A percentile compares a stretch with the other conserved stretches of the same genome.
These are phyloP conservation scores for Lycaena phlaeas DNA, from an alignment of 2,888 invertebrate species.

Conservation along the genomic window DNA sequence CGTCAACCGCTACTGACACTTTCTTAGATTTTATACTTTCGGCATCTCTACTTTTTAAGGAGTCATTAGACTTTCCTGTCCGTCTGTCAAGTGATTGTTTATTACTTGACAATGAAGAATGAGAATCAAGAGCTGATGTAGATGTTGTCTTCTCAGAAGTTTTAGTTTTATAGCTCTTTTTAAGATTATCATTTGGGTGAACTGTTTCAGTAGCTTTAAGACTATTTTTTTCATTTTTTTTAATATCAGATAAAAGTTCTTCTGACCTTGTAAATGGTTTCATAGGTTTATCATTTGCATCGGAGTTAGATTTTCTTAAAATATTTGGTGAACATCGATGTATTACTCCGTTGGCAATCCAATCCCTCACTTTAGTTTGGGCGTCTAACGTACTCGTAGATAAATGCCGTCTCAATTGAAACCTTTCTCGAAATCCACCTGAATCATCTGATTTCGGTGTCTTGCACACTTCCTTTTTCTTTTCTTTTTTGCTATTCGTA, in stretches of 20 bases:
- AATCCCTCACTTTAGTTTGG: conserved; percentile 88
- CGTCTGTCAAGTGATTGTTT: conserved; percentile 43
- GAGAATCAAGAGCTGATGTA: conserved; percentile 58
- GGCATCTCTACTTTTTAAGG: conserved; percentile 51
- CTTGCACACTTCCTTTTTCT: conserved; percentile 69
- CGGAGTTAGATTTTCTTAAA: conserved; percentile 66
- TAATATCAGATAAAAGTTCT: conserved; percentile 52
- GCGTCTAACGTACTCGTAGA: conserved; percentile 88
- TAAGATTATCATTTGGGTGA: conserved; percentile 28
- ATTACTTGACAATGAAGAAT: conserved; percentile 50
- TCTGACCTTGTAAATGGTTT: conserved; percentile 61
- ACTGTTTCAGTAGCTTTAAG: conserved; percentile 28
- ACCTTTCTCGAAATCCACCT: conserved; percentile 72
- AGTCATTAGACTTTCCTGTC: conserved; percentile 54
- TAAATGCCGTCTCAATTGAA: conserved; percentile 79
- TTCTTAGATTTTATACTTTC: conserved; percentile 73
- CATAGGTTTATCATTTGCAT: conserved; percentile 40
- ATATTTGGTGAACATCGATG: conserved; percentile 80
- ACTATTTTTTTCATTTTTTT: conserved; percentile 32
- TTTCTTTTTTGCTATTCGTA: conserved; percentile 64
- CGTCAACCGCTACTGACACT: conserved; percentile 85
- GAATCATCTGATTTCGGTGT: conserved; percentile 71
- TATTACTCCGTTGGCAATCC: conserved; percentile 87
- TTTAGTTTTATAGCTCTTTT: conserved; percentile 36
- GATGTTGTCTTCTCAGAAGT: conserved; percentile 64